Conservation (phyloP, 2,888 invertebrate species). For the Drosophila putrida region DNA sequence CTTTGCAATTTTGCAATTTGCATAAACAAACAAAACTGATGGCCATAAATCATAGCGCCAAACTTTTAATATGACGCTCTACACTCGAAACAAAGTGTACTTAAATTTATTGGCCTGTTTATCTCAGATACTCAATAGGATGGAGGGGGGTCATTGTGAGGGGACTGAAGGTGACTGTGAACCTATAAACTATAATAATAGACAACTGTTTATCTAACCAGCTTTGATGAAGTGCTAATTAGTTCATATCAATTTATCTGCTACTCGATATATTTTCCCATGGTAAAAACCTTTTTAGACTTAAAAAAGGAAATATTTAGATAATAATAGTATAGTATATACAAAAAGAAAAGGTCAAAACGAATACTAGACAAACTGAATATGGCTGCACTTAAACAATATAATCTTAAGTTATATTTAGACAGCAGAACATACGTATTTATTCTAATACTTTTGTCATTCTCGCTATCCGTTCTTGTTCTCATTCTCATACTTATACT, state of each 20-base stretch:
- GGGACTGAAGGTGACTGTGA: conserved; percentile 38
- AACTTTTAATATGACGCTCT: conserved; percentile 44
- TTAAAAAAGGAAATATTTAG: neutral
- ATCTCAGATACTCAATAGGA: conserved; percentile 33
- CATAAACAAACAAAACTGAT: conserved; percentile 74
- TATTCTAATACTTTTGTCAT: conserved; percentile 37
- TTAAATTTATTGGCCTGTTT: conserved; percentile 47
- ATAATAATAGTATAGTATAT: too few species aligned
- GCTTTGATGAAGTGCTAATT: neutral
- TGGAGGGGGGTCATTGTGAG: conserved; percentile 13
- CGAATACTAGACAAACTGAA: neutral
- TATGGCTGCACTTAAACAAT: conserved; percentile 32
- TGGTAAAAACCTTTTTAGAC: neutral
- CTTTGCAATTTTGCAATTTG: conserved; percentile 55
- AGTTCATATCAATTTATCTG: neutral
- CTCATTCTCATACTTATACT: conserved; percentile 14
- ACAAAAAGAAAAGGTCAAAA: neutral
- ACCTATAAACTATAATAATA: neutral
- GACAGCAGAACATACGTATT: conserved; percentile 18
- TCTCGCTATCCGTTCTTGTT: conserved; percentile 22
- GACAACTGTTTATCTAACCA: neutral
- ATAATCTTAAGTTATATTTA: conserved; percentile 52
- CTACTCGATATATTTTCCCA: neutral
- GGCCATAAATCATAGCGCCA: conserved; percentile 69
- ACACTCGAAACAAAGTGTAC: conserved; percentile 45